Conservation (phyloP, 2,797 vertebrate genomes). For the Coregonus ussuriensis region DNA sequence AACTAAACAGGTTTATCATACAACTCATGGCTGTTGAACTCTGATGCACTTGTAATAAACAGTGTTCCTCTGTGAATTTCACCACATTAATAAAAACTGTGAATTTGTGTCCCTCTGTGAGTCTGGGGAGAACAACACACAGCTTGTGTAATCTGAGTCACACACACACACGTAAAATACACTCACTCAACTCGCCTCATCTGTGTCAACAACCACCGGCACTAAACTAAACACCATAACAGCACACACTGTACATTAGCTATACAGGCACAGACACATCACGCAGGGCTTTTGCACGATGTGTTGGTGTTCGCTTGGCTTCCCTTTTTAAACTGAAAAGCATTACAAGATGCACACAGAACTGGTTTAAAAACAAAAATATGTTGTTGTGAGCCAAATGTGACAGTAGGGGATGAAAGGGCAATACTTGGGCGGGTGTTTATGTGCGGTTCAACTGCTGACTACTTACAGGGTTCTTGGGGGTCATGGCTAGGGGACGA, state of each 20-base stretch:
- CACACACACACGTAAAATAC: constrained; percentile 22
- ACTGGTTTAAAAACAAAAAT: background rate
- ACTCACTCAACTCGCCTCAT: constrained; percentile 22
- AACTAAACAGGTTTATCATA: background rate
- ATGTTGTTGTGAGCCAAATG: background rate
- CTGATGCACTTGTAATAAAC: background rate
- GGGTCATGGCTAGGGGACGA: background rate
- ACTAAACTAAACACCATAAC: background rate
- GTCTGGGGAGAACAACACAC: background rate
- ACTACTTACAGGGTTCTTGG: background rate
- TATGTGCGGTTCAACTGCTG: background rate
- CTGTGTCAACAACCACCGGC: constrained; percentile 9
- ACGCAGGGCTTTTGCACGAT: background rate
- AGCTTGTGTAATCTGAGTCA: background rate
- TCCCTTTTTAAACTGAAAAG: background rate
- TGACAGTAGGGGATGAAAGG: background rate
- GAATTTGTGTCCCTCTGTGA: background rate
- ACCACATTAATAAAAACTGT: background rate
- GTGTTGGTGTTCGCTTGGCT: background rate
- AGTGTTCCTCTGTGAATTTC: background rate
- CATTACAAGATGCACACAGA: background rate
- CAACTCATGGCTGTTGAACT: background rate
- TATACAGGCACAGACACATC: background rate
- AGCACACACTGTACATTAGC: background rate
- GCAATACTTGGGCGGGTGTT: background rate